Evolutionary conservation across 2,888 invertebrate species (phyloP).

Genomic region (Agriopis leucophaearia): DNA sequence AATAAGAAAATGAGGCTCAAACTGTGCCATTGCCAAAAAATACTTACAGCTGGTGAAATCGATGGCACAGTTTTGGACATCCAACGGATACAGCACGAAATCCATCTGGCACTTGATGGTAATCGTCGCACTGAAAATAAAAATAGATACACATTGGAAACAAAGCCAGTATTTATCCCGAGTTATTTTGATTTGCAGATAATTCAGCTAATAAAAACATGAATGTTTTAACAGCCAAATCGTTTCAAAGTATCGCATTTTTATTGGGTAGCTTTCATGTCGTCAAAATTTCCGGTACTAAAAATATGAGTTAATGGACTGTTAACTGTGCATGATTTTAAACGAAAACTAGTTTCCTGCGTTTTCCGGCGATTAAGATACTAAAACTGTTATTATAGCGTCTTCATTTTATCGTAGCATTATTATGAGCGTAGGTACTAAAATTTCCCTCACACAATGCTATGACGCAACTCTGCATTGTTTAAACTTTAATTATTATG

Average conservation of each 20-base stretch:
- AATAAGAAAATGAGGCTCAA: background rate
- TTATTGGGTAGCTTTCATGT: slow-evolving; percentile 31
- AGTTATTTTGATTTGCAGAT: slow-evolving; percentile 29
- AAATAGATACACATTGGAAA: slow-evolving; percentile 32
- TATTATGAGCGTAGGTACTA: slow-evolving; percentile 10
- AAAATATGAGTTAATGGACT: slow-evolving; percentile 32
- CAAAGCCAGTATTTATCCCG: slow-evolving; percentile 16
- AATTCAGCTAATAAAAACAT: slow-evolving; percentile 36
- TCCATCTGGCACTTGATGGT: slow-evolving; percentile 89
- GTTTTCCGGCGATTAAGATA: slow-evolving; percentile 11
- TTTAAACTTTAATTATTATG: background rate
- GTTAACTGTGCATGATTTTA: slow-evolving; percentile 20
- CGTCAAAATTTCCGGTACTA: slow-evolving; percentile 32
- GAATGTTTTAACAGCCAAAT: slow-evolving; percentile 30
- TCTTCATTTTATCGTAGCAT: slow-evolving; percentile 18
- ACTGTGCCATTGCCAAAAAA: background rate
- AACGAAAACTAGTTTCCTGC: slow-evolving; percentile 24
- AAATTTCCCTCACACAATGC: slow-evolving; percentile 2
- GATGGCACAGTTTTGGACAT: slow-evolving; percentile 88
- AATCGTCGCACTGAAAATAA: slow-evolving; percentile 85
- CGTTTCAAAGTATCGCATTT: slow-evolving; percentile 21
- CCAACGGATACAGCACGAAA: slow-evolving; percentile 88
- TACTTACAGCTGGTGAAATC: slow-evolving; percentile 89
- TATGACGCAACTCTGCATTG: slow-evolving; percentile 6
- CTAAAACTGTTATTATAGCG: slow-evolving; percentile 12